Percentiles rank a stretch among this genome's conserved stretches.
Evolutionary conservation across 2,888 invertebrate genomes (phyloP).

Genomic region (Monoplex corrugatus): DNA sequence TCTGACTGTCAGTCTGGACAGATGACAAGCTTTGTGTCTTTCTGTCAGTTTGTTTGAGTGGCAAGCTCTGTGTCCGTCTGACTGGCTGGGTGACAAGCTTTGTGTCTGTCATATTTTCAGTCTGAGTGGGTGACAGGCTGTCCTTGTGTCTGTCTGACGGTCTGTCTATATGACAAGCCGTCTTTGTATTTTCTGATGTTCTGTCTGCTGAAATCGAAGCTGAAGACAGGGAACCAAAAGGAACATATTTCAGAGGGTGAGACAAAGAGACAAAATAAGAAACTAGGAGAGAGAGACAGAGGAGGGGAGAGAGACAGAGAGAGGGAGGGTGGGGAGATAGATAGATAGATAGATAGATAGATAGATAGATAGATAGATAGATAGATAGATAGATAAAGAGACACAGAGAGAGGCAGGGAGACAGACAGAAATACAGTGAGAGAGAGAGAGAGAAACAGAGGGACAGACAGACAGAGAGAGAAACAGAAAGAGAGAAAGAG

Average conservation of each 20-base stretch:
- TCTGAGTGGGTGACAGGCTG: too few species aligned
- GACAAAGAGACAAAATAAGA: background rate
- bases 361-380: background rate
- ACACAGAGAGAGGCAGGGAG: background rate
- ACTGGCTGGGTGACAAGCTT: background rate
- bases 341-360: background rate
- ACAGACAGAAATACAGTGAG: background rate
- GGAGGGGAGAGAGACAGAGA: background rate
- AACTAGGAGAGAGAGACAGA: background rate
- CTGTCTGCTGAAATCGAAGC: background rate
- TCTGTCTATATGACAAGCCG: background rate
- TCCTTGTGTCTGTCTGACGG: too few species aligned
- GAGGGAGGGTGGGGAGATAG: background rate
- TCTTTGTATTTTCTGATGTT: too few species aligned
- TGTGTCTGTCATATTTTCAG: too few species aligned
- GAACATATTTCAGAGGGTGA: background rate
- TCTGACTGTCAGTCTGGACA: background rate
- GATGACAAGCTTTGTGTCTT: background rate
- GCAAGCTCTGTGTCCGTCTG: background rate
- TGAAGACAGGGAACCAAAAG: background rate
- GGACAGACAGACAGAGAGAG: conserved; percentile 18
- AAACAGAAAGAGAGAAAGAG: background rate
- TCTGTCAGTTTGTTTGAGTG: background rate
- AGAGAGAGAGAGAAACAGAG: background rate
- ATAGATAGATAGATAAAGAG: background rate